Evolutionary conservation across 2,797 vertebrate species (phyloP), one percentile per base, ranked within the genome.

Genomic region (Sylvilagus floridanus): DNA sequence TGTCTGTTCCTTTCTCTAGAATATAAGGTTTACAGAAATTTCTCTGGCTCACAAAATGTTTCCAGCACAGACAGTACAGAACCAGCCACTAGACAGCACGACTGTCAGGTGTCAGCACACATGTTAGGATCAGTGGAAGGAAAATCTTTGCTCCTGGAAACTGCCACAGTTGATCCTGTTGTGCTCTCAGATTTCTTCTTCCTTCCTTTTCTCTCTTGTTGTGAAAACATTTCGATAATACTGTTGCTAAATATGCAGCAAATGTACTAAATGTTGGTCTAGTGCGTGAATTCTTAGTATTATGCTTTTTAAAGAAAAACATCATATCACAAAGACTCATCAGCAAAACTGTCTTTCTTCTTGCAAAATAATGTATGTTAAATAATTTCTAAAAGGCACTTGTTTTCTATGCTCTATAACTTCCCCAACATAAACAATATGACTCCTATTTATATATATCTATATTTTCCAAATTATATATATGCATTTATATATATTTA

Each of bases 81-180:
- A n/a, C 16, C 7, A 54, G 52, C 5, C 57, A 5, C 1, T 10
- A 42, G 17, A 82, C 1, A 0, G 1, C 0, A 0, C 30, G 32
- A 5, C 28, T 28, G 17, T 0, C 0, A 16, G 4, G 19, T 11
- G 7, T 62, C 3, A 30, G 2, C 24, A 35, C 52, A 91, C 0
- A n/a, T 22, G 11, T 32, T 62, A 7, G 71, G 75, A 7, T 63
- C 60, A 42, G 1, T 57, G 16, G 35, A 22, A 42, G 2, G 1
- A 47, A 13, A 6, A 8, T 7, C 13, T 7, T 3, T 28, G 2
- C 1, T 16, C 2, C 8, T 12, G 9, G 11, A 14, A 60, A 19
- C 1, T 2, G 50, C 3, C 54, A 11, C 12, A 19, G 13, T 52
- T 42, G 13, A 69, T 1, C 10, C 69, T 30, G 5, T 30, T 19